These are phyloP conservation scores for Lottia gigantea DNA, from an alignment of 2,888 invertebrate genomes.

Conservation along the genomic window DNA sequence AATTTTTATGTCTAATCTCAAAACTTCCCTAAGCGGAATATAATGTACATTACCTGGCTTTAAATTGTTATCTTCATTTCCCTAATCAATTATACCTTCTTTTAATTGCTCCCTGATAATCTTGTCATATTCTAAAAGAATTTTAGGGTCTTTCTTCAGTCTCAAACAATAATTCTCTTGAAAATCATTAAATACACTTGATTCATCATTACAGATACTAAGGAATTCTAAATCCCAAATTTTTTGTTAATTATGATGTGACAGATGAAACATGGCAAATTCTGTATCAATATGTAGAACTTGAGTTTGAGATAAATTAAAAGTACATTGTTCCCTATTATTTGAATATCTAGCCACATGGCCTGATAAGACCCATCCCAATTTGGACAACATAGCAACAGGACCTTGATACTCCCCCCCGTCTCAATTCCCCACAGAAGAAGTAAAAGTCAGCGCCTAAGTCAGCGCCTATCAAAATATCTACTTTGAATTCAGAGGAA, in stretches of 20 bases:
- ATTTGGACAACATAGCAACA: neutral
- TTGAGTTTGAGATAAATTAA: conserved; percentile 8
- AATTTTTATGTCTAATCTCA: neutral
- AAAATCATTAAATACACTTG: neutral
- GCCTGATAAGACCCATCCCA: neutral
- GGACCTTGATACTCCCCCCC: neutral
- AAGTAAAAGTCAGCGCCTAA: neutral
- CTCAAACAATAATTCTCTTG: neutral
- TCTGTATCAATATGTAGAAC: neutral
- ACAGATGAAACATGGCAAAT: neutral
- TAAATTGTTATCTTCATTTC: neutral
- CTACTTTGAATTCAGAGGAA: neutral
- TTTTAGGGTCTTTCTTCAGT: neutral
- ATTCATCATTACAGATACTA: neutral
- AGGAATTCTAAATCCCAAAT: neutral
- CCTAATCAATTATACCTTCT: conserved; percentile 1
- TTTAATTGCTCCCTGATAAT: neutral
- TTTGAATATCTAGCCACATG: neutral
- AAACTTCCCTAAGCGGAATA: neutral
- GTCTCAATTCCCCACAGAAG: neutral
- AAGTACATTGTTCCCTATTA: neutral
- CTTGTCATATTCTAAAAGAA: neutral
- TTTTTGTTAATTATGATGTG: neutral
- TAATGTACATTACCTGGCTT: neutral
- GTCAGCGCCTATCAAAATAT: neutral